These are phyloP conservation scores for Octodon degus DNA, from an alignment of 2,113 vertebrate genomes.

Conservation along the genomic window DNA sequence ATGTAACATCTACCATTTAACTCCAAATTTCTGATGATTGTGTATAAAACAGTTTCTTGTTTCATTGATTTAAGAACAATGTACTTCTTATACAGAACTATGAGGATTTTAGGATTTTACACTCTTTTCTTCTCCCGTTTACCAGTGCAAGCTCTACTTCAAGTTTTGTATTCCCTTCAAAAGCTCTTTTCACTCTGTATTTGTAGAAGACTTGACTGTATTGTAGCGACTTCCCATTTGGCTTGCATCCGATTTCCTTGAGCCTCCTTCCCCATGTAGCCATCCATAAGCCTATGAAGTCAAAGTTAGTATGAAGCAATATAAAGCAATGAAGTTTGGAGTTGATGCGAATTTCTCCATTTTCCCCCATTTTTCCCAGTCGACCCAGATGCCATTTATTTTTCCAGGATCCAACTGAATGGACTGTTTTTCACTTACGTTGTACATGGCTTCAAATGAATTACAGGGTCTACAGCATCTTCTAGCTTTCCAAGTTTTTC, in stretches of 20 bases:
- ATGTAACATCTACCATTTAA: neutral
- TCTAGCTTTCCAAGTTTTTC: neutral
- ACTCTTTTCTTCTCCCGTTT: neutral
- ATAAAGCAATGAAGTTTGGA: neutral
- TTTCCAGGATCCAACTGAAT: neutral
- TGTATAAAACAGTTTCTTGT: neutral
- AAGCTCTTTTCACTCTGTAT: neutral
- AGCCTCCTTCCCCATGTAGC: neutral
- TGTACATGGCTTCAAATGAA: neutral
- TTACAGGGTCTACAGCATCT: neutral
- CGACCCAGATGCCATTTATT: neutral
- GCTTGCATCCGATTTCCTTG: neutral
- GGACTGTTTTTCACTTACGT: neutral
- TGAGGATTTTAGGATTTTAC: neutral
- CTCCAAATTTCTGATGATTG: neutral
- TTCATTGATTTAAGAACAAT: neutral
- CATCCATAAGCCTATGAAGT: neutral
- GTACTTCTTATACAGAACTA: neutral
- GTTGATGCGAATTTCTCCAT: neutral
- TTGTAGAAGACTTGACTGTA: neutral
- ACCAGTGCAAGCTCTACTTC: constrained; percentile 13
- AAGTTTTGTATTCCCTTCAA: neutral
- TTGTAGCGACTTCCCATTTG: neutral
- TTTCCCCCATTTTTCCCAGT: neutral
- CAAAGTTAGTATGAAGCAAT: neutral